phyloP scores from a whole-genome alignment of 2,797 vertebrate genomes.

The Aulostomus chinensis region DNA sequence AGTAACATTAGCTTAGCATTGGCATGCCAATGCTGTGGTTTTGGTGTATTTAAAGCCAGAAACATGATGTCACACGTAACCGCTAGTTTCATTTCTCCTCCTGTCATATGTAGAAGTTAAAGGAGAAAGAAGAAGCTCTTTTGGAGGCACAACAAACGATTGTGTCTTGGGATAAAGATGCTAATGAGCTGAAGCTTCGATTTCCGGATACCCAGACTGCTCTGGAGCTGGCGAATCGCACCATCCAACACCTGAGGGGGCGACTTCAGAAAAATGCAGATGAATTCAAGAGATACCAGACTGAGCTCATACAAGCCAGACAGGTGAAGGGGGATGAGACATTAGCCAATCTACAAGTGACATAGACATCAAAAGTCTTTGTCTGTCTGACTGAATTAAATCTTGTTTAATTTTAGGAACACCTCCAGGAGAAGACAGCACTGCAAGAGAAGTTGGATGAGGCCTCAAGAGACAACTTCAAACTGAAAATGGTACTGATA shows the following conservation, averaged over 20 bases:
- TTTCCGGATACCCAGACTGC: conserved; percentile 81
- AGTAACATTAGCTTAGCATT: too few species aligned
- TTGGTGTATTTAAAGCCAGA: too few species aligned
- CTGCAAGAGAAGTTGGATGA: conserved; percentile 91
- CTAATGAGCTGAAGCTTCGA: conserved; percentile 91
- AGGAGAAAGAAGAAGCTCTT: conserved; percentile 86
- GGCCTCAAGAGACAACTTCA: conserved; percentile 87
- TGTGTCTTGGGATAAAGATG: conserved; percentile 90
- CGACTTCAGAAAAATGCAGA: conserved; percentile 93
- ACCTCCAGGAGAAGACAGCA: conserved; percentile 85
- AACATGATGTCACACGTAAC: too few species aligned
- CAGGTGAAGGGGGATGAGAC: too few species aligned
- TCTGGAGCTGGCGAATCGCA: conserved; percentile 87
- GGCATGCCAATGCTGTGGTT: too few species aligned
- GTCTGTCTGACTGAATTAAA: too few species aligned
- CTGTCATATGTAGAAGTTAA: conserved; percentile 87
- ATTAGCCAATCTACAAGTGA: too few species aligned
- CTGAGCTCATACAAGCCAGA: conserved; percentile 85
- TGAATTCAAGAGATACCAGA: conserved; percentile 91
- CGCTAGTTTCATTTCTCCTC: too few species aligned
- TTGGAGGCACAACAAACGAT: conserved; percentile 89
- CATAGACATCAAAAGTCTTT: too few species aligned
- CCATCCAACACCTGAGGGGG: conserved; percentile 89
- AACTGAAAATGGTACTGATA: conserved; percentile 86
- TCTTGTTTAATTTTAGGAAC: conserved; percentile 78